Evolutionary conservation across 2,797 vertebrate genomes (phyloP), one percentile per base, ranked within the genome.

Genomic region (Heliangelus exortis): DNA sequence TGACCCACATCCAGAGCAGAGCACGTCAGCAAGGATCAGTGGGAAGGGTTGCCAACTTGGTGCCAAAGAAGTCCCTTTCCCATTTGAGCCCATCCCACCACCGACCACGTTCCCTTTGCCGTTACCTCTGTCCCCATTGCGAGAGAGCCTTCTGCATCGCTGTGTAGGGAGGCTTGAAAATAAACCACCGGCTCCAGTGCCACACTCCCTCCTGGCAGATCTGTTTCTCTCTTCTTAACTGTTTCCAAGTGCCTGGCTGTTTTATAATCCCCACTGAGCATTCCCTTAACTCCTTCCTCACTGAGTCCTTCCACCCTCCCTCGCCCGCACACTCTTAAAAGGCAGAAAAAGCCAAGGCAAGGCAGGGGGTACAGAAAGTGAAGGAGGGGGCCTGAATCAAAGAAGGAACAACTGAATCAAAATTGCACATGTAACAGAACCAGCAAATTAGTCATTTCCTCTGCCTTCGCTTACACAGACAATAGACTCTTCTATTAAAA

Each of bases 191-290:
- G 85, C 87, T 97, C 91, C 91, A 79, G 95, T 93, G 93, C 93
- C 89, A 92, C 96, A 93, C 91, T 96, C 96, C 82, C 90, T 96
- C 93, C 90, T 91, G 95, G 94, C 89, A 82, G 94, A 97, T 93
- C 94, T 94, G 89, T 89, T 96, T 97, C 87, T 96, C 95, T 96
- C 87, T 96, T 90, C 96, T 95, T 96, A 96, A 97, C 95, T 96
- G 94, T 95, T 94, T 96, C 96, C 91, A 96, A 96, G 89, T 86
- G 91, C 90, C 85, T 79, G 87, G 95, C 79, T 97, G 95, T 91
- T 86, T 84, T 76, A 97, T 95, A 96, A 97, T 92, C 83, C 97
- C 93, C 67, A 92, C 87, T 63, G 89, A 95, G 95, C 87, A 96
- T 91, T 95, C 91, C 84, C 74, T 97, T 84, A 94, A 96, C 91